Base-by-base conservation (phyloP, 2,888 invertebrate genomes). In the Sarcophaga carnaria region DNA sequence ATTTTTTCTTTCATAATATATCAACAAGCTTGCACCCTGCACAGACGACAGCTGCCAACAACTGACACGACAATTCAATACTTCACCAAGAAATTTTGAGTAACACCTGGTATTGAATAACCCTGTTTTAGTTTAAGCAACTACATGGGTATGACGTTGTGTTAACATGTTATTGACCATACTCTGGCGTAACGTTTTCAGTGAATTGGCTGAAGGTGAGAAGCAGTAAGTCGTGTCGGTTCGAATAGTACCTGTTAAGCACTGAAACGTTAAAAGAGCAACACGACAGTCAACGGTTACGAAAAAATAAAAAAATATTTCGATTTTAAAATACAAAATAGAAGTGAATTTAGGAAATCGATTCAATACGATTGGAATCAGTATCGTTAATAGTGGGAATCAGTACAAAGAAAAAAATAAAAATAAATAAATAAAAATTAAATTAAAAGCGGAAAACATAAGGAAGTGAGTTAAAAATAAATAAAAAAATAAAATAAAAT, bases 261-360 rank as follows among this genome's bases (percentile, higher is more conserved):
- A 54, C 54, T 14, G 17, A 54, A 14, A 54, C 54, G 17, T 54
- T 12, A 54, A 54, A 54, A 37, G 37, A 37, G 37, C 8, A 37
- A 37, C 37, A 54, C 54, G 14, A 54, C 54, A 17, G 54, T 17
- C 54, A 54, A 5, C 54, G 17, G 14, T 54, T 14, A 17, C 54
- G 4, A 14, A 54, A 14, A 12, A 20, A 67, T 11, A 67, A n/a
- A n/a, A 20, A 67, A 67, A 8, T 17, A 37, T 17, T 14, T 54
- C 54, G 54, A 54, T 67, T 67, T 27, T 37, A 0, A 54, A 54
- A 47, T 70, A n/a, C 14, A 37, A 71, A 71, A 66, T 67, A 62
- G n/a, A 80, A 80, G 47, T 80, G 60, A 17, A 45, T 72, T 66
- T 2, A 67, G 59, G 67, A 80, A 74, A 75, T 69, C 10, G 67